Evolutionary conservation across 2,888 invertebrate genomes (phyloP).

Genomic region (Drosophila falleni): DNA sequence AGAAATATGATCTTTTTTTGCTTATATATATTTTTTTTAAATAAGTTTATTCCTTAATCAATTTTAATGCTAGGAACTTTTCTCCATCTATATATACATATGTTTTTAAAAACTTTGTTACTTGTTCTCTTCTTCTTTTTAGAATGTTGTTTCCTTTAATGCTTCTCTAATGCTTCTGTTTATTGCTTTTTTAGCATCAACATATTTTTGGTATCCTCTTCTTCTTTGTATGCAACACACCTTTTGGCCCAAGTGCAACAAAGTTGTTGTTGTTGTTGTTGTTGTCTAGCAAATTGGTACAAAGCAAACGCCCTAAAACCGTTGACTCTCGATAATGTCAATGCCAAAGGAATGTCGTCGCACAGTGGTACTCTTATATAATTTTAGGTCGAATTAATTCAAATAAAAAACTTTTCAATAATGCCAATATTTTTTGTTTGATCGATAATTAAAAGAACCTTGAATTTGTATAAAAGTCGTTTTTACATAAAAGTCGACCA

Average conservation of each 20-base stretch:
- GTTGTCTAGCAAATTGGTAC: constrained; percentile 18
- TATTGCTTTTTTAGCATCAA: constrained; percentile 24
- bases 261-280: constrained; percentile 4
- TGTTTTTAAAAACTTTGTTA: background rate
- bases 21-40: background rate
- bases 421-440: too few relatives aligned
- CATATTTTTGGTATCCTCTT: background rate
- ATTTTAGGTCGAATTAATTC: too few relatives aligned
- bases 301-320: constrained; percentile 18
- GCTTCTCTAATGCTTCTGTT: background rate
- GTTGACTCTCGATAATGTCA: constrained; percentile 17
- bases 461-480: too few relatives aligned
- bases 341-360: background rate
- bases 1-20: background rate
- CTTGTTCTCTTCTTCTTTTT: background rate
- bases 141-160: background rate
- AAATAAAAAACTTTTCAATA: too few relatives aligned
- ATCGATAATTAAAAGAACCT: too few relatives aligned
- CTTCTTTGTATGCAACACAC: constrained; percentile 4
- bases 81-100: background rate
- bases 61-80: background rate
- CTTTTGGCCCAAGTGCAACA: constrained; percentile 3
- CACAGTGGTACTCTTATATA: background rate
- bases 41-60: background rate
- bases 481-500: background rate